Percentiles rank a stretch among this genome's conserved stretches.
Evolutionary conservation across 2,113 vertebrate genomes (phyloP).

Genomic region (Cyprinus carpio): DNA sequence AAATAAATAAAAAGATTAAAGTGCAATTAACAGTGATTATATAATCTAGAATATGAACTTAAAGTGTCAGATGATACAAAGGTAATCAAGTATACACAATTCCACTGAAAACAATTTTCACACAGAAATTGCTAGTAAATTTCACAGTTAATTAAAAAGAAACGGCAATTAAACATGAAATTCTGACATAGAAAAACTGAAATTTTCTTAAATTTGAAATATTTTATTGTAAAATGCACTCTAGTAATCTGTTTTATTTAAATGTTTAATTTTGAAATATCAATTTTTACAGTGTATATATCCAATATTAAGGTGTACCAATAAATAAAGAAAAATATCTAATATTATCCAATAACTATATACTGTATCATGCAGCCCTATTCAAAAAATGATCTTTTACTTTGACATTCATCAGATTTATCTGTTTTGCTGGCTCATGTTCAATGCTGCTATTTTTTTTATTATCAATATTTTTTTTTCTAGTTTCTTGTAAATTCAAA

Average conservation of each 20-base stretch:
- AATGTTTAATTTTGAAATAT: too few relatives aligned
- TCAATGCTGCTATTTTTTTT: neutral
- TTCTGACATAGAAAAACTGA: too few relatives aligned
- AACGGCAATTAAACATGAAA: too few relatives aligned
- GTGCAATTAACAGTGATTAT: too few relatives aligned
- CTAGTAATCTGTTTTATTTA: too few relatives aligned
- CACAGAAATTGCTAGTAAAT: too few relatives aligned
- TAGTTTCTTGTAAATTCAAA: neutral
- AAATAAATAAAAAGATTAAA: too few relatives aligned
- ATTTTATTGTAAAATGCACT: too few relatives aligned
- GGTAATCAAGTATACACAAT: neutral
- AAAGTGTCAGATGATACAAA: neutral
- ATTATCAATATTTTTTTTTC: neutral
- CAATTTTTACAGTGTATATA: neutral
- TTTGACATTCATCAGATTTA: neutral
- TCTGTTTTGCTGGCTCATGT: neutral
- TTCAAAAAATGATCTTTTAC: neutral
- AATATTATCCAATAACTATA: neutral
- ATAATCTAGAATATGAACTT: too few relatives aligned
- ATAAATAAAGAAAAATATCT: neutral
- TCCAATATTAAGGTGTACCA: neutral
- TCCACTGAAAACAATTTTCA: too few relatives aligned
- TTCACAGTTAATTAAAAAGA: too few relatives aligned
- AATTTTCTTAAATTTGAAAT: too few relatives aligned
- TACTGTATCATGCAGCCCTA: neutral